Conservation (phyloP, 2,797 vertebrate species). For the Chloroceryle amazona region DNA sequence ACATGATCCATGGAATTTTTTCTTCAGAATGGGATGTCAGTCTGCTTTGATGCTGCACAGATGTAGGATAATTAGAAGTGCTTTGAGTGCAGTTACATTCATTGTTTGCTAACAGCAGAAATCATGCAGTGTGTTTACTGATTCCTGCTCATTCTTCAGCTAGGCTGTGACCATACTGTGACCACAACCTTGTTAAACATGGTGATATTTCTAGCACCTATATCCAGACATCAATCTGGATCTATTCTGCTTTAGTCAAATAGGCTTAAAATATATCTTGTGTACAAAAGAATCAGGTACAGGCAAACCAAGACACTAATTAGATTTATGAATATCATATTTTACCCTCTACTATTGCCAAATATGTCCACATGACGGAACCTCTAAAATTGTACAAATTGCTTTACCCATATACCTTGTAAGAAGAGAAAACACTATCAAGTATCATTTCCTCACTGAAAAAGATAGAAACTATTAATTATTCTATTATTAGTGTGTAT, state of each 20-base stretch:
- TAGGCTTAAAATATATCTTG: neutral
- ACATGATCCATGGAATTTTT: neutral
- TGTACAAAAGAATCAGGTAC: neutral
- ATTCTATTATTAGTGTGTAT: neutral
- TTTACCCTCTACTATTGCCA: neutral
- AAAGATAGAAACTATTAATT: neutral
- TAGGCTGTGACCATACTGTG: neutral
- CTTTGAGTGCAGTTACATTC: neutral
- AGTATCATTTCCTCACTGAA: neutral
- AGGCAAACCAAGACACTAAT: neutral
- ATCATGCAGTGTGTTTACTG: neutral
- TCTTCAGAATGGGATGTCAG: neutral
- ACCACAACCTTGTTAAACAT: neutral
- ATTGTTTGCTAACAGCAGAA: neutral
- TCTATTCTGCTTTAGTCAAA: neutral
- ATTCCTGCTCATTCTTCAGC: neutral
- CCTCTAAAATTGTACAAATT: neutral
- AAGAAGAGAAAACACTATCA: neutral
- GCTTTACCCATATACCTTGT: neutral
- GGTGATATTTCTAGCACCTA: neutral
- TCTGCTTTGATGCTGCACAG: neutral
- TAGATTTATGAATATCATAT: neutral
- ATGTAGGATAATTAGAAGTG: neutral
- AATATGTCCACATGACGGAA: neutral
- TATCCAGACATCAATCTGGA: accelerated